These are phyloP conservation scores for Drosophila flavopinicola DNA, from an alignment of 2,888 invertebrate species.

Conservation along the genomic window DNA sequence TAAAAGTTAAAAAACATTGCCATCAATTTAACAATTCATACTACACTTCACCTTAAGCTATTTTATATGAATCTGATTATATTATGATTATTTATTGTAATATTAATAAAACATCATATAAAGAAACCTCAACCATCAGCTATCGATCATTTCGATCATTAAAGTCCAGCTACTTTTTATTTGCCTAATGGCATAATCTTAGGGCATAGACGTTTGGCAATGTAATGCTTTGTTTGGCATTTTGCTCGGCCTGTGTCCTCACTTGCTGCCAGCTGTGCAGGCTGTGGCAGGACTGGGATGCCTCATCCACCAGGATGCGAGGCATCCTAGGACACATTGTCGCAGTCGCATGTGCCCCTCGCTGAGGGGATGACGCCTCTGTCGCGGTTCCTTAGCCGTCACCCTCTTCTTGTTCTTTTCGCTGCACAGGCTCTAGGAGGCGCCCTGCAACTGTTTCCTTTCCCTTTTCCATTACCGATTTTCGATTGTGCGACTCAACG, in stretches of 20 bases:
- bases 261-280: slow-evolving; percentile 6
- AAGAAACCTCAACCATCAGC: background rate
- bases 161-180: background rate
- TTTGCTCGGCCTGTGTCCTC: background rate
- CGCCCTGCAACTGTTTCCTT: slow-evolving; percentile 67
- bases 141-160: background rate
- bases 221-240: slow-evolving; percentile 34
- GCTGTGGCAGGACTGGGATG: slow-evolving; percentile 3
- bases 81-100: too few relatives aligned
- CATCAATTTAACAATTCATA: too few relatives aligned
- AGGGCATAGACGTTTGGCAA: slow-evolving; percentile 5
- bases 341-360: slow-evolving; percentile 35
- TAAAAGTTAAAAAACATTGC: too few relatives aligned
- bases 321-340: slow-evolving; percentile 46
- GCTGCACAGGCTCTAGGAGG: slow-evolving; percentile 62
- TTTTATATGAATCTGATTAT: too few relatives aligned
- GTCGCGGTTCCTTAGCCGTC: slow-evolving; percentile 45
- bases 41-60: too few relatives aligned
- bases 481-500: slow-evolving; percentile 42
- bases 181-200: slow-evolving; percentile 30
- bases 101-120: too few relatives aligned
- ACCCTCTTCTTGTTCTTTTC: slow-evolving; percentile 60
- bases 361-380: slow-evolving; percentile 74
- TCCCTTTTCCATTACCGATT: slow-evolving; percentile 4
- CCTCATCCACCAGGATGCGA: background rate